Conservation (phyloP, 2,797 vertebrate genomes). For the Zalophus californianus region DNA sequence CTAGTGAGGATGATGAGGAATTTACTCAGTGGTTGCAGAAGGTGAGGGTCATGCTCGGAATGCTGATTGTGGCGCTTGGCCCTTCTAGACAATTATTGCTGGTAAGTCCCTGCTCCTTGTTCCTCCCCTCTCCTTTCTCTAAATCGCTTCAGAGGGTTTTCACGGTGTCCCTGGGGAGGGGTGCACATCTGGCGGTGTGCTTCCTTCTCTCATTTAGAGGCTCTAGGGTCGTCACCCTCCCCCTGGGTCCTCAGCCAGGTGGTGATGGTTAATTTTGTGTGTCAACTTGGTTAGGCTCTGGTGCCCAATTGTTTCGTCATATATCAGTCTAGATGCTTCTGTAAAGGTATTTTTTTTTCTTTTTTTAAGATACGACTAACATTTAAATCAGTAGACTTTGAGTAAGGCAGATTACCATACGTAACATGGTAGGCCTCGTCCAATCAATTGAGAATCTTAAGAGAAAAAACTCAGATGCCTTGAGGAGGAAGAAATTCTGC, state of each 20-base stretch:
- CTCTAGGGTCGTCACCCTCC: background rate
- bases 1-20: background rate
- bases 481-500: background rate
- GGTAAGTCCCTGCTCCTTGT: background rate
- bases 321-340: background rate
- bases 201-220: background rate
- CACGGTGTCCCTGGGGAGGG: background rate
- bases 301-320: background rate
- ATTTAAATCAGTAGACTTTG: background rate
- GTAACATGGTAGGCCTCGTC: background rate
- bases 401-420: background rate
- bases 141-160: background rate
- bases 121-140: background rate
- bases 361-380: background rate
- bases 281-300: background rate
- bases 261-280: background rate
- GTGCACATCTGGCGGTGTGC: fast-evolving
- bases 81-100: background rate
- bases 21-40: background rate
- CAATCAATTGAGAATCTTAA: background rate
- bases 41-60: background rate
- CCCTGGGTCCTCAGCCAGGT: background rate
- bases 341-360: background rate
- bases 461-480: background rate
- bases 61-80: background rate